phyloP scores from a whole-genome alignment of 2,888 invertebrate species.

The Celastrina argiolus region DNA sequence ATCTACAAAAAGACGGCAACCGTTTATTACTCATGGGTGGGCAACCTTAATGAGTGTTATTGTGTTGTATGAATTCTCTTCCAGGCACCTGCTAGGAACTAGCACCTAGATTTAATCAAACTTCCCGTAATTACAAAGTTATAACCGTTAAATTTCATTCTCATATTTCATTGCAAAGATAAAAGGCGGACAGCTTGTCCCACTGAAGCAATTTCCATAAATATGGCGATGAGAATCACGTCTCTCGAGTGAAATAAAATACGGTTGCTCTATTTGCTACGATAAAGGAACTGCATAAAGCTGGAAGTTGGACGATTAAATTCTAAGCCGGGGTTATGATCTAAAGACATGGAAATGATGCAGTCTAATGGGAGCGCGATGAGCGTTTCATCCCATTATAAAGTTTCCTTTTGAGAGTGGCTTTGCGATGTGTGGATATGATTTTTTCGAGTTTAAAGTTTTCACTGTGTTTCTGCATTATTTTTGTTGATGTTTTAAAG shows the following conservation, averaged over 20 bases:
- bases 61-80: not conserved
- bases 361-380: conserved; percentile 25
- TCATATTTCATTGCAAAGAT: conserved; percentile 8
- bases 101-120: not conserved
- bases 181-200: conserved; percentile 11
- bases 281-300: conserved; percentile 51
- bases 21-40: too few relatives aligned
- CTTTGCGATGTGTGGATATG: not conserved
- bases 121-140: conserved; percentile 1
- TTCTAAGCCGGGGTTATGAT: conserved; percentile 53
- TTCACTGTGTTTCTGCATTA: too few relatives aligned
- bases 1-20: too few relatives aligned
- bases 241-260: conserved; percentile 24
- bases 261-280: conserved; percentile 43
- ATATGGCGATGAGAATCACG: conserved; percentile 23
- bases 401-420: conserved; percentile 11
- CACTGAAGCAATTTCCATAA: conserved; percentile 22
- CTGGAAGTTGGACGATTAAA: conserved; percentile 63
- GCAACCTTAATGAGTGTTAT: not conserved
- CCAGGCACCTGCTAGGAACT: not conserved
- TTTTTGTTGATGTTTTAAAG: too few relatives aligned
- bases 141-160: not conserved
- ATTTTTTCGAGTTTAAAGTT: not conserved
- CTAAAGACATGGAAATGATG: conserved; percentile 41
- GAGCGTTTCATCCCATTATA: not conserved